phyloP scores from a whole-genome alignment of 2,797 vertebrate species.

The Prunella strophiata region DNA sequence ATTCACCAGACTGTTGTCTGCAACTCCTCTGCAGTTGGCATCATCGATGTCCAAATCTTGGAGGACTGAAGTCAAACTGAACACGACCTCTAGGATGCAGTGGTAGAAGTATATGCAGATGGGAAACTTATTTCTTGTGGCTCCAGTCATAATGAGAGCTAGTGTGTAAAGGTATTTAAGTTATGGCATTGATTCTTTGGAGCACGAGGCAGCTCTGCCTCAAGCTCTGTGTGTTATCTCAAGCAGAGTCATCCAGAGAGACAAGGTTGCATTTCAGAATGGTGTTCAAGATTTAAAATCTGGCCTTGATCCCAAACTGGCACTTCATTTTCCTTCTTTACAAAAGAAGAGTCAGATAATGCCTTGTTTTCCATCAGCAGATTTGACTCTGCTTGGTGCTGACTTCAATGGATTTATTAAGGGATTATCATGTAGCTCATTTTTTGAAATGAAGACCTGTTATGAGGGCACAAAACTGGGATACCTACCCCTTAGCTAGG shows the following conservation, averaged over 20 bases:
- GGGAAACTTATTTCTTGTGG: neutral
- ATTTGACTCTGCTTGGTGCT: neutral
- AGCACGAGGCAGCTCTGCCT: neutral
- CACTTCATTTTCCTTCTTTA: neutral
- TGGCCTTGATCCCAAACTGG: neutral
- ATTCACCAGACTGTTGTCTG: neutral
- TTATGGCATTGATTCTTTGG: rapidly evolving
- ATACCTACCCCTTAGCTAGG: neutral
- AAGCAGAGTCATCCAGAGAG: neutral
- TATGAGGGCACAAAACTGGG: neutral
- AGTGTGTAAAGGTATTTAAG: neutral
- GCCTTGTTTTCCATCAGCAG: neutral
- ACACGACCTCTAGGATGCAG: neutral
- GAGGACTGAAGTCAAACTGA: neutral
- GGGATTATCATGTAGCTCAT: neutral
- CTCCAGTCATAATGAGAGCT: neutral
- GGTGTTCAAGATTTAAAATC: neutral
- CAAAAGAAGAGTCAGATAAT: neutral
- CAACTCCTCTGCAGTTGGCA: neutral
- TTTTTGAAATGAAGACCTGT: neutral
- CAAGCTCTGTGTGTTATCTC: neutral
- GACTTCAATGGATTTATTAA: neutral
- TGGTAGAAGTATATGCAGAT: neutral
- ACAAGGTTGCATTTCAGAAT: neutral
- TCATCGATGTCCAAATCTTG: conserved; percentile 3